These are phyloP conservation scores for Sinocyclocheilus grahami DNA, from an alignment of 2,113 vertebrate genomes.

Conservation along the genomic window DNA sequence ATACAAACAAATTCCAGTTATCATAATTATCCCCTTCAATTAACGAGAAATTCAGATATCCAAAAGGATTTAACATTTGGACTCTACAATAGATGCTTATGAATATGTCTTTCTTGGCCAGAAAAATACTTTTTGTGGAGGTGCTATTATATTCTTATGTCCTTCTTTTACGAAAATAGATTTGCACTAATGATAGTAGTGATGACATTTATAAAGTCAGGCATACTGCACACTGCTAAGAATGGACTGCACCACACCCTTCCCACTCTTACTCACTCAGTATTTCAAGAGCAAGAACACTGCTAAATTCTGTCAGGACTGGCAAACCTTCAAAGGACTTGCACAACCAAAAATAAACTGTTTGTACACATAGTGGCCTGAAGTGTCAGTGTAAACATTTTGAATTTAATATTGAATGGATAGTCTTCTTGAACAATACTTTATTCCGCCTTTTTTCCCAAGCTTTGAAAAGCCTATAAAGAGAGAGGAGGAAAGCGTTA, in stretches of 20 bases:
- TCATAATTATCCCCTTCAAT: background rate
- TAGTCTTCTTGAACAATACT: conserved; percentile 3
- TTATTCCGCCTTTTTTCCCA: background rate
- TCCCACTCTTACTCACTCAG: conserved; percentile 11
- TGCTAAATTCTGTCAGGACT: background rate
- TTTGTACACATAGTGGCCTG: background rate
- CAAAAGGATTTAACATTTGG: background rate
- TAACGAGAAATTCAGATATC: background rate
- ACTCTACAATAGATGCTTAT: background rate
- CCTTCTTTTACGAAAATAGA: background rate
- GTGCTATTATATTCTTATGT: background rate
- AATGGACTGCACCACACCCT: conserved; percentile 23
- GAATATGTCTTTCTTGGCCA: background rate
- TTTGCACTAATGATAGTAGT: background rate
- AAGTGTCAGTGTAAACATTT: conserved; percentile 27
- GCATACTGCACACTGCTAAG: conserved; percentile 14
- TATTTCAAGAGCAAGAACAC: background rate
- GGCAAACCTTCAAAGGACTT: conserved; percentile 14
- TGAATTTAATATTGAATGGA: conserved; percentile 10
- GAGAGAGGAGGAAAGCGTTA: background rate
- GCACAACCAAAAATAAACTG: conserved; percentile 21
- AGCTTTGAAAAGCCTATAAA: background rate
- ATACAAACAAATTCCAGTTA: background rate
- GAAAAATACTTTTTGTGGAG: background rate
- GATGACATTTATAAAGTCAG: conserved; percentile 21